These are phyloP conservation scores for Notolepis coatsorum DNA, from an alignment of 2,797 vertebrate genomes.

Conservation along the genomic window DNA sequence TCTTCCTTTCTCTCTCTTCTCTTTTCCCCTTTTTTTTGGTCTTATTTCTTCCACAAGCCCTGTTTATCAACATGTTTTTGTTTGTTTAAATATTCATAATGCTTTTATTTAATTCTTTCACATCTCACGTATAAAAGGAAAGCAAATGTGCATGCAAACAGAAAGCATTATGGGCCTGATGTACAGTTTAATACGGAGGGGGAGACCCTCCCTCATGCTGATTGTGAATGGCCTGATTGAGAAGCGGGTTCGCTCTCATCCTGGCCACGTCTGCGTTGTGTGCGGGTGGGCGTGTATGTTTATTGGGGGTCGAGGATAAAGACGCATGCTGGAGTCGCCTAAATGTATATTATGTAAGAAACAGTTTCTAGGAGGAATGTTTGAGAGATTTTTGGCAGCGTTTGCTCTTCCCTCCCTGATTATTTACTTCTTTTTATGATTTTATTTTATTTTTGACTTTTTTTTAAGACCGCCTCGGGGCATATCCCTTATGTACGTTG, in stretches of 20 bases:
- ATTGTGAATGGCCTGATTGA: constrained; percentile 86
- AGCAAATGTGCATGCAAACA: constrained; percentile 85
- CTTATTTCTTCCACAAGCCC: constrained; percentile 89
- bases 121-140: constrained; percentile 88
- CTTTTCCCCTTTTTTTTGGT: constrained; percentile 84
- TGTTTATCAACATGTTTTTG: constrained; percentile 90
- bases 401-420: constrained; percentile 21
- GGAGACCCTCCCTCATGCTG: constrained; percentile 80
- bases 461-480: constrained; percentile 50
- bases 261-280: not conserved
- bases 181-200: constrained; percentile 83
- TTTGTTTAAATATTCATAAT: constrained; percentile 90
- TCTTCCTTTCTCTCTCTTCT: too few relatives aligned
- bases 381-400: constrained; percentile 40
- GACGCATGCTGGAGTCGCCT: constrained; percentile 7
- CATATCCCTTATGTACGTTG: constrained; percentile 64
- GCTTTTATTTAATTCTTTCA: constrained; percentile 90
- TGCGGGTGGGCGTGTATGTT: constrained; percentile 4
- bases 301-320: constrained; percentile 4
- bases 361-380: constrained; percentile 44
- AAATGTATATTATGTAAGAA: constrained; percentile 25
- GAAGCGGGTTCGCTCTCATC: constrained; percentile 61
- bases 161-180: constrained; percentile 84
- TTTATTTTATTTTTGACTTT: too few relatives aligned
- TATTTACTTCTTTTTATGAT: too few relatives aligned